These are phyloP conservation scores for Acestrorhynchus altus DNA, from an alignment of 2,797 vertebrate species.

Conservation along the genomic window DNA sequence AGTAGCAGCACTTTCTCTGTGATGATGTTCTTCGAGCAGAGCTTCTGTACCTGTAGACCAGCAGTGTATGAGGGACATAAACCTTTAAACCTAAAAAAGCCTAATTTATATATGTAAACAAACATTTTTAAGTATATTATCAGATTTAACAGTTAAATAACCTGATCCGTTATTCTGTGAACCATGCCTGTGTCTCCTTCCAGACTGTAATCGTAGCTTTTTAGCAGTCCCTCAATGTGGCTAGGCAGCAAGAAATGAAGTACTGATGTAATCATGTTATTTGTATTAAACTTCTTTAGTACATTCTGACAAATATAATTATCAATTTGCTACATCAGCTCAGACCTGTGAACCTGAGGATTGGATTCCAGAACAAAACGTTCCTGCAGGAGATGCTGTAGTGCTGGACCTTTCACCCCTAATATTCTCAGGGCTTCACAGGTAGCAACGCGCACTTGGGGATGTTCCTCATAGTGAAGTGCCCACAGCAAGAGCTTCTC, in stretches of 20 bases:
- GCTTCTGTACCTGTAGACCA: conserved; percentile 51
- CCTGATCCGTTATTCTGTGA: conserved; percentile 72
- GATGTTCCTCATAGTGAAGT: conserved; percentile 72
- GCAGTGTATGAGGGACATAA: not conserved
- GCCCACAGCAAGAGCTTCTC: conserved; percentile 75
- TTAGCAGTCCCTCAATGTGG: conserved; percentile 69
- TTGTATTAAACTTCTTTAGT: no score
- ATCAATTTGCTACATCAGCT: not conserved
- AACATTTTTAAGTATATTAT: no score
- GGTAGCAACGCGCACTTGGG: conserved; percentile 74
- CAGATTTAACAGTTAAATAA: conserved; percentile 56
- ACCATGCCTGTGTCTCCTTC: conserved; percentile 66
- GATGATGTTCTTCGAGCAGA: conserved; percentile 56
- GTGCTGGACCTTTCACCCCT: conserved; percentile 62
- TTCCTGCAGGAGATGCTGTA: conserved; percentile 71
- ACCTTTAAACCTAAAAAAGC: no score
- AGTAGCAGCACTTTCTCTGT: conserved; percentile 54
- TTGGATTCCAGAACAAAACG: conserved; percentile 73
- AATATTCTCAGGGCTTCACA: conserved; percentile 71
- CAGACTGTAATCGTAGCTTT: conserved; percentile 64
- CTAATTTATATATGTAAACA: not conserved
- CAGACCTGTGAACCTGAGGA: conserved; percentile 70
- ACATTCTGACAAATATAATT: no score
- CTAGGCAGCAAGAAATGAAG: conserved; percentile 58
- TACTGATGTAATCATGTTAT: not conserved